These are phyloP conservation scores for Latrodectus elegans DNA, from an alignment of 2,888 invertebrate genomes.

Conservation along the genomic window DNA sequence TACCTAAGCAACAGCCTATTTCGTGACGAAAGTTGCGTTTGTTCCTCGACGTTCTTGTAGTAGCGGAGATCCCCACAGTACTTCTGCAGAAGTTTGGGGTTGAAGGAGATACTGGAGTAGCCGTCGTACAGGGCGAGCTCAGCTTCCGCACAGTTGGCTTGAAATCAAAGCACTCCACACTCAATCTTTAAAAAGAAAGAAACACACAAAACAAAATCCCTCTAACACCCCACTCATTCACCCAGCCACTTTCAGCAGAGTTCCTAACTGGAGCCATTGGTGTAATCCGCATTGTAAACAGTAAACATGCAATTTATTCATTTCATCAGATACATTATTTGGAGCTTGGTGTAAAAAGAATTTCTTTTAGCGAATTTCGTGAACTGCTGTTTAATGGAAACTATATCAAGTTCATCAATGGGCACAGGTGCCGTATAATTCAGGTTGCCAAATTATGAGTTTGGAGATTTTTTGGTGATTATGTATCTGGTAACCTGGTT, in stretches of 20 bases:
- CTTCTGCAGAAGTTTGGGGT: constrained; percentile 72
- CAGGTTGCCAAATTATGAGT: too few species aligned
- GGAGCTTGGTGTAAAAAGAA: too few species aligned
- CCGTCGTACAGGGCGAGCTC: constrained; percentile 76
- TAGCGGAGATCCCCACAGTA: constrained; percentile 76
- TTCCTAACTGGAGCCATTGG: too few species aligned
- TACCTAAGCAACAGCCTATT: constrained; percentile 75
- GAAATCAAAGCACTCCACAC: constrained; percentile 18
- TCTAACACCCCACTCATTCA: not conserved
- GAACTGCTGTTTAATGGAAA: too few species aligned
- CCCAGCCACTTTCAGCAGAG: not conserved
- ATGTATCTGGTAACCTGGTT: too few species aligned
- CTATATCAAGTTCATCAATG: too few species aligned
- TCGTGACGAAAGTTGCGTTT: constrained; percentile 74
- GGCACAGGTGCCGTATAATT: too few species aligned
- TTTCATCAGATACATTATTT: too few species aligned
- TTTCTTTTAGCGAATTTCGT: too few species aligned
- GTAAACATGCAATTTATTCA: too few species aligned
- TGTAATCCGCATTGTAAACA: too few species aligned
- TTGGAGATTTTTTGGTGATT: too few species aligned
- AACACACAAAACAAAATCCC: not conserved
- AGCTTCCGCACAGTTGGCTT: constrained; percentile 76
- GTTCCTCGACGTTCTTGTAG: constrained; percentile 76
- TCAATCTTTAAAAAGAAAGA: constrained; percentile 35
- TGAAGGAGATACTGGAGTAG: constrained; percentile 72